Conservation (phyloP, 2,797 vertebrate species). For the Arvicola amphibius region DNA sequence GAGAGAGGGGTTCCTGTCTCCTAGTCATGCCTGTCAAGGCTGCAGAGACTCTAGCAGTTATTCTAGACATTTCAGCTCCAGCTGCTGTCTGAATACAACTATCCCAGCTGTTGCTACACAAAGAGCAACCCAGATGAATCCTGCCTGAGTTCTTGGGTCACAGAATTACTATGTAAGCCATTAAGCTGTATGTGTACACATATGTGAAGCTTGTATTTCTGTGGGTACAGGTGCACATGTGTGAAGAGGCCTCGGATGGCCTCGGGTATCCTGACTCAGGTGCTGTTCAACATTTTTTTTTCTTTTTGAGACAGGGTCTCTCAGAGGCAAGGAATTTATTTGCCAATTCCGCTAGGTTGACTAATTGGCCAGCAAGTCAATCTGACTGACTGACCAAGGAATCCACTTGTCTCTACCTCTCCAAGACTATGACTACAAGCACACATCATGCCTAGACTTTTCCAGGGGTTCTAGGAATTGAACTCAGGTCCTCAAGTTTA, state of each 20-base stretch:
- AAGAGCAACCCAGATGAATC: not conserved
- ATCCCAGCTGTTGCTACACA: not conserved
- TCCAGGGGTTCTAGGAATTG: not conserved
- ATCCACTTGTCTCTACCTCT: not conserved
- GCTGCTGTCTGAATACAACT: not conserved
- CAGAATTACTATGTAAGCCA: not conserved
- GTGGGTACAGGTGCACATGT: not conserved
- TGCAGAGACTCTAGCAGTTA: not conserved
- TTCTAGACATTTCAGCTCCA: not conserved
- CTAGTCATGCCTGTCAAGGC: not conserved
- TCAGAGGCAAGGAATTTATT: not conserved
- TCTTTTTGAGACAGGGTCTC: not conserved
- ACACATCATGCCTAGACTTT: not conserved
- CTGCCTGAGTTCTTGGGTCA: not conserved
- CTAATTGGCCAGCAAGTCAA: not conserved
- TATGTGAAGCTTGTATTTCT: not conserved
- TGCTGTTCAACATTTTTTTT: not conserved
- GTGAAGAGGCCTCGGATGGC: not conserved
- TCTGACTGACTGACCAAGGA: not conserved
- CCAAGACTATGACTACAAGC: not conserved
- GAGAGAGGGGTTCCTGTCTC: not conserved
- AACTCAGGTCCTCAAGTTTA: not conserved
- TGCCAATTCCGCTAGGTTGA: not conserved
- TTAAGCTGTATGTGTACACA: not conserved
- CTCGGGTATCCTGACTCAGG: not conserved